Evolutionary conservation across 1,140 invertebrate species (phyloP).

Genomic region (Zeugodacus cucurbitae): DNA sequence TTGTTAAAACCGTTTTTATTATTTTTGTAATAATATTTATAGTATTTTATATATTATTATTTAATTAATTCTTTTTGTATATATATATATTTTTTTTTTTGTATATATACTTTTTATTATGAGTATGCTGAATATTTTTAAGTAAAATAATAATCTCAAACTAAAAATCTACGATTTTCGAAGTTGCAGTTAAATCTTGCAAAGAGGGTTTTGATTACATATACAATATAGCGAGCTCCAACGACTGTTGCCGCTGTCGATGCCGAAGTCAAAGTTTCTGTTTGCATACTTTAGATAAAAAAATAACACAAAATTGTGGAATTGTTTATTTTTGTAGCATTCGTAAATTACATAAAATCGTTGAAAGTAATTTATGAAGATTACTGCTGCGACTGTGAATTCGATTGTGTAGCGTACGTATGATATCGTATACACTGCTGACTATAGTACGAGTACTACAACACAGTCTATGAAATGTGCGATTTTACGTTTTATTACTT

Average conservation of each 20-base stretch:
- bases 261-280: slow-evolving; percentile 44
- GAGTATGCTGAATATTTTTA: too few species aligned
- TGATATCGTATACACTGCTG: background rate
- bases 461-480: slow-evolving; percentile 23
- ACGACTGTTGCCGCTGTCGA: background rate
- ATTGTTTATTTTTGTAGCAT: slow-evolving; percentile 58
- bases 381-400: slow-evolving; percentile 33
- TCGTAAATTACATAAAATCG: slow-evolving; percentile 39
- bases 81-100: too few species aligned
- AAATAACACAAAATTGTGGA: slow-evolving; percentile 57
- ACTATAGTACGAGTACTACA: too few species aligned
- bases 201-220: background rate
- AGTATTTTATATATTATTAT: too few species aligned
- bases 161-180: too few species aligned
- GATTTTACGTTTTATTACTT: slow-evolving; percentile 32
- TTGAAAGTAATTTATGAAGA: slow-evolving; percentile 39
- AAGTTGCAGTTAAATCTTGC: too few species aligned
- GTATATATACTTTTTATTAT: too few species aligned
- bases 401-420: slow-evolving; percentile 21
- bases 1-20: too few species aligned
- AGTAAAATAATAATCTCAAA: too few species aligned
- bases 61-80: too few species aligned
- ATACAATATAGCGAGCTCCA: background rate
- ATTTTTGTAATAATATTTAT: too few species aligned
- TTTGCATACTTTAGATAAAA: slow-evolving; percentile 58